Conservation (phyloP, 1,140 invertebrate genomes). For the Formica exsecta region DNA sequence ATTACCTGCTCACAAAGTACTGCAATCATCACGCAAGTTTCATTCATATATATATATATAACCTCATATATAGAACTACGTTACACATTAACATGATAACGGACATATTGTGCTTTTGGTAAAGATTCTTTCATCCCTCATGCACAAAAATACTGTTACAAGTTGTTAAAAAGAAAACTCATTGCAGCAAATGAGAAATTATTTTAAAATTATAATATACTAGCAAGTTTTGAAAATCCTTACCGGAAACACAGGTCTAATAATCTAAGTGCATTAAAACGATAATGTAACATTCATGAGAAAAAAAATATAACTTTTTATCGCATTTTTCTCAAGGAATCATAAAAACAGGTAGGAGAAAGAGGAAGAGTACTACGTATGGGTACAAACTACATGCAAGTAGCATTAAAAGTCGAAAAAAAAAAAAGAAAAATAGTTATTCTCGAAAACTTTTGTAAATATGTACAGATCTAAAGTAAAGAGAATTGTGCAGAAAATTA, state of each 20-base stretch:
- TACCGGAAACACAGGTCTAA: constrained; percentile 61
- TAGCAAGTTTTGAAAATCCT: constrained; percentile 25
- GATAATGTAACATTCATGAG: constrained; percentile 55
- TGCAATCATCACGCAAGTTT: constrained; percentile 60
- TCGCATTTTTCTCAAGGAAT: constrained; percentile 56
- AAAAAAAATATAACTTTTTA: constrained; percentile 69
- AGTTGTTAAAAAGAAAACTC: constrained; percentile 37
- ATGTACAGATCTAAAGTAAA: constrained; percentile 78
- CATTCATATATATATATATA: constrained; percentile 63
- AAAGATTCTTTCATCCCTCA: constrained; percentile 60
- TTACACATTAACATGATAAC: constrained; percentile 32
- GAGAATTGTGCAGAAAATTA: constrained; percentile 63
- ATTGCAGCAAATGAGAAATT: constrained; percentile 36
- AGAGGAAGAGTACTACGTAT: constrained; percentile 70
- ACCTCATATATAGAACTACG: constrained; percentile 30
- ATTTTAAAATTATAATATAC: constrained; percentile 37
- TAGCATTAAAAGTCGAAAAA: constrained; percentile 46
- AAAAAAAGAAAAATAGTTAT: constrained; percentile 52
- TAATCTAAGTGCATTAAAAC: constrained; percentile 69
- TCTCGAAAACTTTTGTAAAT: constrained; percentile 77
- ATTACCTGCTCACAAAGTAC: constrained; percentile 61
- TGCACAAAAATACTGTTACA: constrained; percentile 41
- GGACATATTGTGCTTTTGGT: constrained; percentile 57
- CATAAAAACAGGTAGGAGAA: constrained; percentile 20
- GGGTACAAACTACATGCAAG: constrained; percentile 66